Evolutionary conservation across 2,113 vertebrate genomes (phyloP), one percentile per base, ranked within the genome.

Genomic region (Lepus timidus): DNA sequence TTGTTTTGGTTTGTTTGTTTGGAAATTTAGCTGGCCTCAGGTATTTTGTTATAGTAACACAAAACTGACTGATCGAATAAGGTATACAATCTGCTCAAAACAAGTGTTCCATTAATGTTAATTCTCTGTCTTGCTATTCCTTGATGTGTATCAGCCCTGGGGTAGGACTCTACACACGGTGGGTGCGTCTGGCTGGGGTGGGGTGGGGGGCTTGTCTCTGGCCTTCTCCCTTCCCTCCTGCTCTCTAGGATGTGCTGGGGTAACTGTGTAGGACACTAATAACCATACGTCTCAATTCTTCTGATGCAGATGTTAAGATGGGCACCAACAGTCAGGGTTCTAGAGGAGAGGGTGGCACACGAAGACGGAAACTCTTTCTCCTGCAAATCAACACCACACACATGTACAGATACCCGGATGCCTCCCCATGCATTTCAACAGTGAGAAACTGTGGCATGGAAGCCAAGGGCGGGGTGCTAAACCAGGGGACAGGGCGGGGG

Each of bases 271-370:
- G 44, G 76, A 65, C 90, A 39, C 19, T 31, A 17, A 44, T 1
- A 25, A 64, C 20, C 61, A 11, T 1, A 0, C 4, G 2, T 62
- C 29, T 39, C 1, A 0, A 19, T 17, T 39, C 49, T 88, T 29
- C 44, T 25, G 13, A n/a, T 10, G 22, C 55, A 61, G 31, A 61
- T 29, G 27, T 23, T 73, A 29, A 83, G 71, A 10, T 1, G 20
- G 11, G 29, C 39, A n/a, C 51, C 8, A 36, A 51, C 71, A 36
- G 9, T 27, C 23, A 7, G 6, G 25, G 4, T 62, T 52, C 51
- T n/a, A 31, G 4, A 36, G 68, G 62, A 23, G 75, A n/a, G 8
- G 49, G 23, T 13, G 1, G 19, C 33, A 10, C 5, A 9, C 9
- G 29, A 80, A 68, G 44, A 58, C 16, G 4, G 10, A 52, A 64